Conservation (phyloP, 2,113 vertebrate species). For the Kobus ellipsiprymnus region DNA sequence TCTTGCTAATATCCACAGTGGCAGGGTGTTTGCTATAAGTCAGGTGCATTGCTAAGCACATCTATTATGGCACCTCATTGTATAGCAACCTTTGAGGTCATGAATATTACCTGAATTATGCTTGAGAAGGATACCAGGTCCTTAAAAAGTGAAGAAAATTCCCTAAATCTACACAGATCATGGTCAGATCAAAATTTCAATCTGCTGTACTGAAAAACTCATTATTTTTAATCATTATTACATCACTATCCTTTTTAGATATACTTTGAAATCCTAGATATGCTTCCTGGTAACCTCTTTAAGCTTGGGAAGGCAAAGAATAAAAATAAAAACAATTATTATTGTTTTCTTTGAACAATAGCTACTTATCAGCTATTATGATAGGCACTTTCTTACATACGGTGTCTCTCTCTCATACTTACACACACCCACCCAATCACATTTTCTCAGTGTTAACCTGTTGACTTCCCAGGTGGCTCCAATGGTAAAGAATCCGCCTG, state of each 20-base stretch:
- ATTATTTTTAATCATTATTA: neutral
- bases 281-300: neutral
- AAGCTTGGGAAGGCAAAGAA: neutral
- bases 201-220: neutral
- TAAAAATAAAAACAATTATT: neutral
- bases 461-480: neutral
- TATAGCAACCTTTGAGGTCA: neutral
- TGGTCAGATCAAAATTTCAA: neutral
- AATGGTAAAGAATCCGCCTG: neutral
- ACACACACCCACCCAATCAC: neutral
- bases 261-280: neutral
- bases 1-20: neutral
- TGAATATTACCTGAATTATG: neutral
- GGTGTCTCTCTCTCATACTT: neutral
- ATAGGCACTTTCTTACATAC: neutral
- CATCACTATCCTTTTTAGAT: neutral
- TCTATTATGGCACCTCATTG: neutral
- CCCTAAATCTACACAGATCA: neutral
- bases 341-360: neutral
- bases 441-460: neutral
- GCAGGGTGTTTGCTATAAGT: neutral
- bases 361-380: neutral
- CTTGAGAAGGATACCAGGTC: neutral
- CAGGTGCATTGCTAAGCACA: neutral
- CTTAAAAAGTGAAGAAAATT: neutral